These are phyloP conservation scores for Drosophila nigritarsus DNA, from an alignment of 2,888 invertebrate species.

Conservation along the genomic window DNA sequence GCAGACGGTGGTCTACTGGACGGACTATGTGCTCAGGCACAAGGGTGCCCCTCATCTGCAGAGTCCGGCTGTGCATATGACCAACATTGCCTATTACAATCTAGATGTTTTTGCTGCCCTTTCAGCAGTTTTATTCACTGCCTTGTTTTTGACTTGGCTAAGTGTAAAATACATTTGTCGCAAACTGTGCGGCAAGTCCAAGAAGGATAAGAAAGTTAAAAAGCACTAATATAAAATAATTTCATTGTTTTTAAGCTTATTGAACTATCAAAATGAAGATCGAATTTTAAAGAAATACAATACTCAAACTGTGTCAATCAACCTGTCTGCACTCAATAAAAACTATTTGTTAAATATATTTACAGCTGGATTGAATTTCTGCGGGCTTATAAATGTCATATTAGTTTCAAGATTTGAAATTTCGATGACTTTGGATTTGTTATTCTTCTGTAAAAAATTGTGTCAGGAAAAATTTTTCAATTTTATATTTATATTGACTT, in stretches of 20 bases:
- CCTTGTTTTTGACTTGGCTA: constrained; percentile 35
- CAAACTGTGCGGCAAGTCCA: constrained; percentile 26
- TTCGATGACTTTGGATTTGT: not conserved
- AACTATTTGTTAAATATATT: not conserved
- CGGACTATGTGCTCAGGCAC: constrained; percentile 87
- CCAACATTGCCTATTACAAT: constrained; percentile 85
- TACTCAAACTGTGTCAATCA: not conserved
- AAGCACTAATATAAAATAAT: not conserved
- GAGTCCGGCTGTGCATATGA: constrained; percentile 85
- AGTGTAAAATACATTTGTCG: constrained; percentile 15
- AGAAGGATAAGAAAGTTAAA: constrained; percentile 35
- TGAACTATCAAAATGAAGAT: not conserved
- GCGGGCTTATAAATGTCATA: not conserved
- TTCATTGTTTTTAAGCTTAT: not conserved
- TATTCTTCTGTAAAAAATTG: not conserved
- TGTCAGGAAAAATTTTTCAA: not conserved
- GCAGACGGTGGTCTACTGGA: constrained; percentile 87
- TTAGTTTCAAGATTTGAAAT: not conserved
- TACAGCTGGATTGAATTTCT: not conserved
- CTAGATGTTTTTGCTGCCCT: constrained; percentile 84
- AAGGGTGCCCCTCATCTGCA: constrained; percentile 86
- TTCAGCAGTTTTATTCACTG: not conserved
- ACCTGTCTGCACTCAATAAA: not conserved
- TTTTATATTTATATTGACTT: not conserved
- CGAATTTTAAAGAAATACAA: not conserved